These are phyloP conservation scores for Crax fasciolata DNA, from an alignment of 2,797 vertebrate species.

Conservation along the genomic window DNA sequence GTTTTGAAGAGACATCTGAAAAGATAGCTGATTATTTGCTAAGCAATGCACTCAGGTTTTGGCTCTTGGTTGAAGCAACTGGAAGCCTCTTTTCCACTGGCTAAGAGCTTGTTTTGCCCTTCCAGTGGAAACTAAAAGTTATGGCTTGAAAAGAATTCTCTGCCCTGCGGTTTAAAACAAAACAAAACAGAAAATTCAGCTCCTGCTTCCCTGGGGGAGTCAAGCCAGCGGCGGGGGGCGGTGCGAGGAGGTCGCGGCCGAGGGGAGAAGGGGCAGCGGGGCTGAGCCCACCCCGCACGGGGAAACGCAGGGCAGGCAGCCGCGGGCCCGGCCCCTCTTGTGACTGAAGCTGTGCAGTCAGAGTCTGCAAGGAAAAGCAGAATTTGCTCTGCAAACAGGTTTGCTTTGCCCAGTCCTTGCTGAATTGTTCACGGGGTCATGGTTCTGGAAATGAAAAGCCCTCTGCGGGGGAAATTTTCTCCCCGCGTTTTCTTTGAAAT, in stretches of 20 bases:
- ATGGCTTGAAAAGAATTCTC: conserved; percentile 42
- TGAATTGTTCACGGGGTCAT: background rate
- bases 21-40: background rate
- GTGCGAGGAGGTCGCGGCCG: conserved; percentile 64
- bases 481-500: background rate
- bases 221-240: background rate
- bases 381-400: background rate
- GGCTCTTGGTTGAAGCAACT: conserved; percentile 28
- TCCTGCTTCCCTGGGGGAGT: background rate
- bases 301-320: background rate
- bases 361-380: background rate
- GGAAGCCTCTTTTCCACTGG: conserved; percentile 55
- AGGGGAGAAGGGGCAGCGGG: conserved; percentile 48
- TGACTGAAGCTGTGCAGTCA: background rate
- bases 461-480: background rate
- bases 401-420: background rate
- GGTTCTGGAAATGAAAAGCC: background rate
- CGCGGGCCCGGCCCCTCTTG: background rate
- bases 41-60: background rate
- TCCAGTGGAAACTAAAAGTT: conserved; percentile 64
- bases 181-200: background rate
- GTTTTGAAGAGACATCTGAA: background rate
- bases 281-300: background rate
- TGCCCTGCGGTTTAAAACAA: conserved; percentile 30
- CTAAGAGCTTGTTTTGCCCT: conserved; percentile 10